These are phyloP conservation scores for Phrynocephalus forsythii DNA, from an alignment of 2,797 vertebrate genomes.

Conservation along the genomic window DNA sequence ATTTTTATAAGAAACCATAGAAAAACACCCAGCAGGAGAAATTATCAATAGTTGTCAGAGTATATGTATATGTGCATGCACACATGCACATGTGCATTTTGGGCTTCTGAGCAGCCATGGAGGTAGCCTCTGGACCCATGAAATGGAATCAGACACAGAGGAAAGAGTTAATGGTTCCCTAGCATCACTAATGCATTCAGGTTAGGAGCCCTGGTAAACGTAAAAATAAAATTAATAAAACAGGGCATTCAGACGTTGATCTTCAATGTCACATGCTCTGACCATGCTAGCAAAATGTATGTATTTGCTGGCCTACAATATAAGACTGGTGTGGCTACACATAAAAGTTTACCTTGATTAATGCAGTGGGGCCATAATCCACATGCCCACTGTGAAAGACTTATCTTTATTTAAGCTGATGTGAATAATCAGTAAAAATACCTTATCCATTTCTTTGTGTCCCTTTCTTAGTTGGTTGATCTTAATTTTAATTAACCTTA, in stretches of 20 bases:
- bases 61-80: not conserved
- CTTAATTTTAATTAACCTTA: constrained; percentile 82
- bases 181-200: not conserved
- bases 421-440: constrained; percentile 72
- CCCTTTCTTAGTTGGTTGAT: constrained; percentile 76
- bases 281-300: constrained; percentile 31
- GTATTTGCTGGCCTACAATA: not conserved
- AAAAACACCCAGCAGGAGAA: not conserved
- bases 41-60: too few relatives aligned
- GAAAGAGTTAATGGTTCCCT: not conserved
- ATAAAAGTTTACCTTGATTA: constrained; percentile 42
- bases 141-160: not conserved
- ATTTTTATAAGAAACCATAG: too few relatives aligned
- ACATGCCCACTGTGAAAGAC: constrained; percentile 58
- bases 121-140: not conserved
- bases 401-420: constrained; percentile 68
- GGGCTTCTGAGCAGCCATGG: not conserved
- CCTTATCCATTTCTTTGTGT: constrained; percentile 66
- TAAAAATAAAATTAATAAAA: not conserved
- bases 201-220: not conserved
- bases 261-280: not conserved
- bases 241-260: too few relatives aligned
- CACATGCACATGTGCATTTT: not conserved
- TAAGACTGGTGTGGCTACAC: not conserved
- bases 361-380: constrained; percentile 55